Evolutionary conservation across 1,140 invertebrate species (phyloP), one percentile per base, ranked within the genome.

Genomic region (Pentalonia nigronervosa): DNA sequence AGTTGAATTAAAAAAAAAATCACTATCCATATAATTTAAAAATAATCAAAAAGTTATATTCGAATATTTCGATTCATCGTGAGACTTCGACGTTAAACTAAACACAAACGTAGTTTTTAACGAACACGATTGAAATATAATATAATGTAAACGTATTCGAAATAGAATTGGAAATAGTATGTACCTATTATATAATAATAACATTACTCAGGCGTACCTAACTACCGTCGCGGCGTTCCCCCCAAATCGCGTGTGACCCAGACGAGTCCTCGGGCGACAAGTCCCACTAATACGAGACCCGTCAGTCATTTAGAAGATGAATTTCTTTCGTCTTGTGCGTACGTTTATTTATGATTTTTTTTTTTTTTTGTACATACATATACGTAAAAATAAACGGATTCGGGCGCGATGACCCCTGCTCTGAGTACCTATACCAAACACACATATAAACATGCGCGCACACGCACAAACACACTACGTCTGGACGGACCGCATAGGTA

Each of bases 301-400:
- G 76, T 92, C 91, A 92, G 91, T 92, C 91, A 92, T 92, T 92
- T 48, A n/a, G 76, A 92, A 92, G 76, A 92, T 36, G 91, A 83
- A 84, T 92, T 92, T 92, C 47, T 83, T 34, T 56, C 50, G 41
- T 36, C 41, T 48, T 50, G 48, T 23, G 6, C 4, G 41, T 81
- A n/a, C 30, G 14, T 91, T 90, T 90, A 34, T 53, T 30, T 34
- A 89, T 53, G n/a, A 50, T 89, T 53, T 89, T 41, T 53, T 89
- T 53, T 89, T 89, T 89, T 50, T 45, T 87, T 87, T 45, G 25
- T 87, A 47, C 41, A 48, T 48, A n/a, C 7, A 87, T 36, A 20
- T 8, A 36, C 60, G 25, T 76, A 83, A 45, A n/a, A 34, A 48
- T 47, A 92, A 84, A 50, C 47, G 67, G 41, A 91, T 83, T 91